Evolutionary conservation across 2,113 vertebrate genomes (phyloP).

Genomic region (Tringa solitaria): DNA sequence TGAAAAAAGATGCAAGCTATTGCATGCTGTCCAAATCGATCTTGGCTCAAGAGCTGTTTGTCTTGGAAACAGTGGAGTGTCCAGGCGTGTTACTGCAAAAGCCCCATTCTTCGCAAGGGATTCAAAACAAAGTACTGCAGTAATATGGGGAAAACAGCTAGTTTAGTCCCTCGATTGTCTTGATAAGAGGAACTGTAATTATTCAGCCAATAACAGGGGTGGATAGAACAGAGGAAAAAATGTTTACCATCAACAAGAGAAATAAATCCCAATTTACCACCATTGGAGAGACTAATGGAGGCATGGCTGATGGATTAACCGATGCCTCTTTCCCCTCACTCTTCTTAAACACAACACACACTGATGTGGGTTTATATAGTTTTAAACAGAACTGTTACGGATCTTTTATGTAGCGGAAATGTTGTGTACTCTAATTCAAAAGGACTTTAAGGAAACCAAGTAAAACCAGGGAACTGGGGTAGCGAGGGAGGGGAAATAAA

Average conservation of each 20-base stretch:
- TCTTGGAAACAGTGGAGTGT: slow-evolving; percentile 52
- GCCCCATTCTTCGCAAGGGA: background rate
- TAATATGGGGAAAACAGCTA: background rate
- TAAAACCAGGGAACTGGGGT: background rate
- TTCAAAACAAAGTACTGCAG: slow-evolving; percentile 34
- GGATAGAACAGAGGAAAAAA: background rate
- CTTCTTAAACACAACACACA: background rate
- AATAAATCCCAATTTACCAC: slow-evolving; percentile 32
- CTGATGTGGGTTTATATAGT: background rate
- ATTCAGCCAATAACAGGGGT: background rate
- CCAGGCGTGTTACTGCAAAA: slow-evolving; percentile 45
- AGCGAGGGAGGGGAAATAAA: background rate
- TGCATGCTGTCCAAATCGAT: slow-evolving; percentile 45
- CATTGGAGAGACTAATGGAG: background rate
- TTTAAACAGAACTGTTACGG: background rate
- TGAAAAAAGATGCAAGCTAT: slow-evolving; percentile 32
- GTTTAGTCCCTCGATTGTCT: slow-evolving; percentile 22
- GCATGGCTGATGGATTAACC: background rate
- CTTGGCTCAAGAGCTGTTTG: slow-evolving; percentile 60
- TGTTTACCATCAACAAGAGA: background rate
- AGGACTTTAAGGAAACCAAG: background rate
- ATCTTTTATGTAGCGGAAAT: background rate
- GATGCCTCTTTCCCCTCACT: background rate
- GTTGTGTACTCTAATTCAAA: background rate
- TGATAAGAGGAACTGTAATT: slow-evolving; percentile 29